Evolutionary conservation across 2,797 vertebrate species (phyloP).

Genomic region (Cichlasoma orientale): DNA sequence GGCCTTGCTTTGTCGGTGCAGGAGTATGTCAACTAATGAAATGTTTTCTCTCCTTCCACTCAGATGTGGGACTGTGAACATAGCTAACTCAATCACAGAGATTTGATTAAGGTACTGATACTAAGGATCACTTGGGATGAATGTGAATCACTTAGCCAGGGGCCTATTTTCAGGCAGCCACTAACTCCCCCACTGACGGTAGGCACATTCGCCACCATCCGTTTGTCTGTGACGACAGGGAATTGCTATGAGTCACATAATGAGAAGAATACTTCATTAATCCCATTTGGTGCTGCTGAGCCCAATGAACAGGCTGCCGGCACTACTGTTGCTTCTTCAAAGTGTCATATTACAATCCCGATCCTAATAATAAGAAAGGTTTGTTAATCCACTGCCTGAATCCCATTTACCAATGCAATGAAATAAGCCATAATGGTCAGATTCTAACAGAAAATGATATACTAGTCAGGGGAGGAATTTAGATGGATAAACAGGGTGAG

Average conservation of each 20-base stretch:
- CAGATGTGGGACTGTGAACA: conserved; percentile 46
- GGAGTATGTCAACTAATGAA: conserved; percentile 42
- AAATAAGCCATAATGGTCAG: conserved; percentile 48
- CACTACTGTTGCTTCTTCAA: conserved; percentile 61
- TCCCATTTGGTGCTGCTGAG: conserved; percentile 68
- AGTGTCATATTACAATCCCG: conserved; percentile 49
- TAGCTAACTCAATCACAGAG: conserved; percentile 62
- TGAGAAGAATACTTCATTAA: conserved; percentile 74
- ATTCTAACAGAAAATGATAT: conserved; percentile 50
- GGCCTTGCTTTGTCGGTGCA: conserved; percentile 6
- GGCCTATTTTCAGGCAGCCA: conserved; percentile 69
- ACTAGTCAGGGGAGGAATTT: conserved; percentile 45
- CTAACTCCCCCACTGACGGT: conserved; percentile 64
- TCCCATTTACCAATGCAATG: conserved; percentile 29
- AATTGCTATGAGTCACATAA: conserved; percentile 72
- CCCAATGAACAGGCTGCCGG: conserved; percentile 50
- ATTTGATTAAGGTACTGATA: conserved; percentile 71
- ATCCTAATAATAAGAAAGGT: conserved; percentile 42
- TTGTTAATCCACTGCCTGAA: conserved; percentile 19
- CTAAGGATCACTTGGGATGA: conserved; percentile 64
- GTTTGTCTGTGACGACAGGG: conserved; percentile 62
- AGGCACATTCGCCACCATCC: conserved; percentile 63
- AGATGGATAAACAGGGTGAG: conserved; percentile 72
- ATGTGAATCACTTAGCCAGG: conserved; percentile 66
- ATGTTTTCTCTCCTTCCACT: conserved; percentile 47